Conservation (phyloP, 2,888 invertebrate species). For the Sesamia inferens region DNA sequence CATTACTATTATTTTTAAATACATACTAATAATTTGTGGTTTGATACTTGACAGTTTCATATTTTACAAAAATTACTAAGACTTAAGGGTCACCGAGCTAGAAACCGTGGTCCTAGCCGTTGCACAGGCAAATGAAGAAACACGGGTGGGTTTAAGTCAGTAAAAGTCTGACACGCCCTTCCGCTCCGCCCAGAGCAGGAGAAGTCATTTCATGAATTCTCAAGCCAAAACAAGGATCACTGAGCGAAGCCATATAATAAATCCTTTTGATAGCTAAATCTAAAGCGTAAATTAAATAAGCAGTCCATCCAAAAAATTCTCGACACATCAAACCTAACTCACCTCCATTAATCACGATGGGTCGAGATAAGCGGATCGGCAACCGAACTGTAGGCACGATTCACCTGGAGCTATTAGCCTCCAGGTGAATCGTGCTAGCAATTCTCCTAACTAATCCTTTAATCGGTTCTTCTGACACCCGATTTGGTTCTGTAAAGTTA, state of each 20-base stretch:
- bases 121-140: no score
- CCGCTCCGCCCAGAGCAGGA: no score
- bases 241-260: neutral
- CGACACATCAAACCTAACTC: neutral
- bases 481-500: neutral
- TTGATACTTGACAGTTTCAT: no score
- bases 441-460: conserved; percentile 4
- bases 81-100: no score
- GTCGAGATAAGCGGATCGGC: conserved; percentile 40
- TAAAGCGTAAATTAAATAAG: neutral
- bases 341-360: conserved; percentile 26
- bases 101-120: no score
- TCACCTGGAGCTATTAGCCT: conserved; percentile 1
- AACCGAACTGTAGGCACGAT: conserved; percentile 26
- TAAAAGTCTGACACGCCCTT: no score
- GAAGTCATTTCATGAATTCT: no score
- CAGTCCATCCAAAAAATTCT: neutral
- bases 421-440: neutral
- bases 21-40: no score
- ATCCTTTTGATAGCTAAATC: neutral
- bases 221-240: no score
- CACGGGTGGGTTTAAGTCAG: no score
- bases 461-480: neutral
- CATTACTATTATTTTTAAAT: no score
- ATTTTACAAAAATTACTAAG: no score